These are phyloP conservation scores for Phaonia tiefii DNA, from an alignment of 2,888 invertebrate genomes.

Conservation along the genomic window DNA sequence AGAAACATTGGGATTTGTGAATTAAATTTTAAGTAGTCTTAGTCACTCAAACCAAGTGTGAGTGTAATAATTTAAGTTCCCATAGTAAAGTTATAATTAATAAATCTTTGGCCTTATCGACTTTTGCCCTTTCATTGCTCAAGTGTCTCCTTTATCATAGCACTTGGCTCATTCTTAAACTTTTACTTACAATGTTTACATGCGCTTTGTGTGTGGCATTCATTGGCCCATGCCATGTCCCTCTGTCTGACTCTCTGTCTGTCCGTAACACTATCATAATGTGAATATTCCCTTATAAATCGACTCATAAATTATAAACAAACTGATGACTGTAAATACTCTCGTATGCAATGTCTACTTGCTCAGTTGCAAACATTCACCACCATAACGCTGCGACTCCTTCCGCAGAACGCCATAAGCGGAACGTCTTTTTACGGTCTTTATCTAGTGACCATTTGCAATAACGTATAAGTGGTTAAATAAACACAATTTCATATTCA, in stretches of 20 bases:
- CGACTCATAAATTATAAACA: slow-evolving; percentile 55
- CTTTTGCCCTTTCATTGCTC: too few species aligned
- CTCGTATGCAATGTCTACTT: neutral
- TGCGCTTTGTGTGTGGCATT: slow-evolving; percentile 29
- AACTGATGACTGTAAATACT: slow-evolving; percentile 44
- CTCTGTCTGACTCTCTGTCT: neutral
- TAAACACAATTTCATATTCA: slow-evolving; percentile 50
- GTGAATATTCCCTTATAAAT: slow-evolving; percentile 24
- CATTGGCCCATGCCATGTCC: too few species aligned
- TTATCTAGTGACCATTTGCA: slow-evolving; percentile 58
- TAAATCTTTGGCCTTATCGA: too few species aligned
- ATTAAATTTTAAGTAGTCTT: too few species aligned
- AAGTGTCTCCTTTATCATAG: too few species aligned
- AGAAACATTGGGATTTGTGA: too few species aligned
- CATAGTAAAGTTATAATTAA: too few species aligned
- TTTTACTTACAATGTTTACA: slow-evolving; percentile 28
- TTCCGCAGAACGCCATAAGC: neutral
- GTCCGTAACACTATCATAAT: slow-evolving; percentile 38
- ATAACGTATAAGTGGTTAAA: slow-evolving; percentile 53
- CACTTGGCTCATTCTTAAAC: too few species aligned
- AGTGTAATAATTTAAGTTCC: too few species aligned
- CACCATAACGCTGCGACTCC: neutral
- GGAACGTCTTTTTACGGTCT: slow-evolving; percentile 25
- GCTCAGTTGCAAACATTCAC: neutral
- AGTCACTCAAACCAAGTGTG: too few species aligned